Evolutionary conservation across 2,888 invertebrate species (phyloP).

Genomic region (Caradrina clavipalpis): DNA sequence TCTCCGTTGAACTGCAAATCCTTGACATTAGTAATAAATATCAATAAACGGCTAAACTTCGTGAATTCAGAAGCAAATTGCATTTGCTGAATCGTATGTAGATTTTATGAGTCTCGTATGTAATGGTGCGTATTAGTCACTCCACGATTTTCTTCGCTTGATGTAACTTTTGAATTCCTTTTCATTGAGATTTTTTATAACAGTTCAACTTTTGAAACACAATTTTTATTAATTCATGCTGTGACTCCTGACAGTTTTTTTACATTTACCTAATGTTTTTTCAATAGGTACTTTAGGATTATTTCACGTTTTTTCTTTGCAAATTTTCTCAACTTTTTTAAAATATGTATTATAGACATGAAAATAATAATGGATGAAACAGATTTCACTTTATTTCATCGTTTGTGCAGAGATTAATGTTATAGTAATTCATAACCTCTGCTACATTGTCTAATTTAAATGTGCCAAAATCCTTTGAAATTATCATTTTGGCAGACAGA

Average conservation of each 20-base stretch:
- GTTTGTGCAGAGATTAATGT: constrained; percentile 1
- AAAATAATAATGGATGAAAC: not conserved
- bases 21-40: constrained; percentile 36
- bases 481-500: constrained; percentile 20
- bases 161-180: not conserved
- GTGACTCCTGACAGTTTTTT: no score
- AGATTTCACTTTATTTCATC: not conserved
- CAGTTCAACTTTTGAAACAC: not conserved
- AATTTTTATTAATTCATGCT: not conserved
- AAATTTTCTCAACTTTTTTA: no score
- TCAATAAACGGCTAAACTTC: constrained; percentile 37
- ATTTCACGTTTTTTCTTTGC: no score
- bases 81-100: constrained; percentile 32
- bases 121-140: constrained; percentile 23
- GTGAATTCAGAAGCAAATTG: constrained; percentile 25
- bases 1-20: constrained; percentile 21
- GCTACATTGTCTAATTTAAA: not conserved
- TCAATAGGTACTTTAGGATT: no score
- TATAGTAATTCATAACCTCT: constrained; percentile 1
- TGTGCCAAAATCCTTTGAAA: constrained; percentile 12
- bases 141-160: constrained; percentile 6
- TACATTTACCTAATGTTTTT: no score
- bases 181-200: not conserved
- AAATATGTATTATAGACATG: no score
- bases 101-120: constrained; percentile 31